Evolutionary conservation across 2,113 vertebrate species (phyloP).

Genomic region (Ammodytes marinus): DNA sequence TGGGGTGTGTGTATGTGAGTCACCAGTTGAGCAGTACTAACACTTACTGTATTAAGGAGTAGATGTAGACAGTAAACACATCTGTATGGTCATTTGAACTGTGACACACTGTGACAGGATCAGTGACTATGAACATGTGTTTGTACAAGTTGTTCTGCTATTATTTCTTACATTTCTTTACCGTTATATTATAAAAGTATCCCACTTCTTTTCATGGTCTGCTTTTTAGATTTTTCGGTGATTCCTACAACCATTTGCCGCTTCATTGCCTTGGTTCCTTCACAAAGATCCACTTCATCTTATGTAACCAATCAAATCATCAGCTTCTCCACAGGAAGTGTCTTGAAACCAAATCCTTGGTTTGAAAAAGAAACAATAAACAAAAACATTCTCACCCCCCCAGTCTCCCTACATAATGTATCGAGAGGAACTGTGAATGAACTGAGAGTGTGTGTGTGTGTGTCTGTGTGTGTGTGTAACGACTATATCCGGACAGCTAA

Average conservation of each 20-base stretch:
- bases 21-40: not conserved
- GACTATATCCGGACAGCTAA: conserved; percentile 36
- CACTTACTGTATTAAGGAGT: conserved; percentile 35
- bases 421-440: conserved; percentile 43
- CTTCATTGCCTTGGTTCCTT: not conserved
- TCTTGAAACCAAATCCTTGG: not conserved
- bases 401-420: not conserved
- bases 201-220: not conserved
- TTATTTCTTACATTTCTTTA: not conserved
- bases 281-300: conserved; percentile 9
- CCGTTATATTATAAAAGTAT: not conserved
- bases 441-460: conserved; percentile 16
- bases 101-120: not conserved
- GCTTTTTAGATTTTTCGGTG: not conserved
- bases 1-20: conserved; percentile 24
- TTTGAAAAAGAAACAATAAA: too few species aligned
- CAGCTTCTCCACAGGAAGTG: not conserved
- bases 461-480: not conserved
- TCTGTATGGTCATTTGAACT: conserved; percentile 3
- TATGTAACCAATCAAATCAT: conserved; percentile 5
- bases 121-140: not conserved
- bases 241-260: not conserved
- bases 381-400: conserved; percentile 12
- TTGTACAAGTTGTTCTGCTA: not conserved
- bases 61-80: conserved; percentile 45